Percentiles rank a stretch among this genome's conserved stretches.
These are phyloP conservation scores for Chrysemys picta DNA, from an alignment of 2,113 vertebrate species.

Conservation along the genomic window DNA sequence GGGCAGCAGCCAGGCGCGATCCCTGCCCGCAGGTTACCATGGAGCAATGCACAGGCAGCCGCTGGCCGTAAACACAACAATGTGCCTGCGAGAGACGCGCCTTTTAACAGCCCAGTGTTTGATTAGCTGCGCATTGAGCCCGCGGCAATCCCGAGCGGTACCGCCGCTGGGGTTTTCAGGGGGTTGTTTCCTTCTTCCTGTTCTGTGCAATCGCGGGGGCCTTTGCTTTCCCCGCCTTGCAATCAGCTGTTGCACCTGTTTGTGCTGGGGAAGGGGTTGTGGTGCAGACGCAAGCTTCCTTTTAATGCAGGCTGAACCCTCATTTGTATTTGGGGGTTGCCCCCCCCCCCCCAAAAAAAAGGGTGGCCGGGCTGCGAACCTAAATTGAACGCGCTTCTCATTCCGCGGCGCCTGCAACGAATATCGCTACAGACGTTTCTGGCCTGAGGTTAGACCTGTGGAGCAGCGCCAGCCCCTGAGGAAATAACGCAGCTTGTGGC, in stretches of 20 bases:
- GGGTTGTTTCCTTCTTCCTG: background rate
- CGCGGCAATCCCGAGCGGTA: too few species aligned
- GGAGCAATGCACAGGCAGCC: background rate
- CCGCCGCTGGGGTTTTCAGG: too few species aligned
- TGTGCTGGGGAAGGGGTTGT: too few species aligned
- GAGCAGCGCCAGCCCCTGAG: background rate
- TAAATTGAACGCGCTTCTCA: background rate
- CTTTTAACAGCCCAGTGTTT: too few species aligned
- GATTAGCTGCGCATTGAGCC: too few species aligned
- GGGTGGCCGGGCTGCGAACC: background rate
- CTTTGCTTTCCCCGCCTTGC: background rate
- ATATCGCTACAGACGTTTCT: background rate
- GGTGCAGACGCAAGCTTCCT: background rate
- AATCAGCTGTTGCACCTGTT: too few species aligned
- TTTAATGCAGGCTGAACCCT: too few species aligned
- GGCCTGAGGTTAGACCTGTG: background rate
- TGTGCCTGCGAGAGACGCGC: too few species aligned
- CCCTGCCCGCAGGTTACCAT: conserved; percentile 6
- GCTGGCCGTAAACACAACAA: background rate
- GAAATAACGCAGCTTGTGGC: background rate
- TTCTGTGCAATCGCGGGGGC: background rate
- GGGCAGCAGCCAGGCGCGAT: background rate
- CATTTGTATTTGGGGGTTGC: background rate
- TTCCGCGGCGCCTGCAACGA: background rate
- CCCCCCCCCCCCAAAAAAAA: too few species aligned